Conservation (phyloP, 2,797 vertebrate species). For the Picus viridis region DNA sequence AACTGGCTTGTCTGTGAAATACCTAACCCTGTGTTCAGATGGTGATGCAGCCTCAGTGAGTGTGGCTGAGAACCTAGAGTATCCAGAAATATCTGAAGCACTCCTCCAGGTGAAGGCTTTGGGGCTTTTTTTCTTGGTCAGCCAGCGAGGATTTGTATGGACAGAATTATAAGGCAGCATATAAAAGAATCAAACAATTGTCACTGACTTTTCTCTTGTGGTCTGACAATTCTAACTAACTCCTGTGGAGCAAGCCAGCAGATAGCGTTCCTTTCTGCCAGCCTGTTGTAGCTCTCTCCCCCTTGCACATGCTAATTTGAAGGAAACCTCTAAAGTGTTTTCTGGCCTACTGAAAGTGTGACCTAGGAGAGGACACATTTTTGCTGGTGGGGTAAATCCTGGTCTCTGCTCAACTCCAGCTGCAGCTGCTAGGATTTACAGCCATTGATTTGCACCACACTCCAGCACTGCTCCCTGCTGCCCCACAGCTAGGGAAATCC, state of each 20-base stretch:
- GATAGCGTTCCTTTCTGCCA: background rate
- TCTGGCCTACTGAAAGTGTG: background rate
- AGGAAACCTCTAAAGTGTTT: background rate
- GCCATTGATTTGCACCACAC: constrained; percentile 18
- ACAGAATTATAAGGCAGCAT: background rate
- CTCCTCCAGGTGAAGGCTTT: background rate
- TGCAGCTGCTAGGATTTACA: constrained; percentile 25
- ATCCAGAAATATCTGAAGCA: background rate
- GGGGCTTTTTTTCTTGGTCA: background rate
- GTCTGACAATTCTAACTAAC: background rate
- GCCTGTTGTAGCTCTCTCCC: background rate
- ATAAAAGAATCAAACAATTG: background rate
- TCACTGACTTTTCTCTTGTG: background rate
- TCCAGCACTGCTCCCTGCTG: constrained; percentile 21
- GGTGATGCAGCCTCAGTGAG: background rate
- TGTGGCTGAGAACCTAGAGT: background rate
- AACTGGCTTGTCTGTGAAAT: background rate
- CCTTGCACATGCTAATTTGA: background rate
- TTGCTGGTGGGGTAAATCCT: background rate
- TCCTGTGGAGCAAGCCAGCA: background rate
- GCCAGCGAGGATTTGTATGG: background rate
- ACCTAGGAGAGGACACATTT: background rate
- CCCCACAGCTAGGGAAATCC: background rate
- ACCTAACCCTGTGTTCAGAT: background rate
- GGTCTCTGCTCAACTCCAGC: background rate